A percentile compares a stretch with the other conserved stretches of the same genome.
These are phyloP conservation scores for Sipha flava DNA, from an alignment of 1,140 invertebrate genomes.

Conservation along the genomic window DNA sequence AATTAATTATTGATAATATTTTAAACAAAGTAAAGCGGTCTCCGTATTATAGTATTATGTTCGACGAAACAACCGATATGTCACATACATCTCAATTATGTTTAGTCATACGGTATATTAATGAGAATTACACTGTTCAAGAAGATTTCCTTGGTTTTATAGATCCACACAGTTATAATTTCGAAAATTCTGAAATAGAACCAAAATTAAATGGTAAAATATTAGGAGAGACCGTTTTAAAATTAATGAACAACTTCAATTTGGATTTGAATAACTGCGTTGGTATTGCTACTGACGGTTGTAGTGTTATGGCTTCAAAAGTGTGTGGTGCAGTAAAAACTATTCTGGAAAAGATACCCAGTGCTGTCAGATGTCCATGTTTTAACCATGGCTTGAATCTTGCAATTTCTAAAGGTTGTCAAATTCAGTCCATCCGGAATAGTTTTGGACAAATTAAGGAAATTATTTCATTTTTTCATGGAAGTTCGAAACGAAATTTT, in stretches of 20 bases:
- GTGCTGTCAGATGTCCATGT: no score
- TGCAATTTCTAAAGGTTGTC: not conserved
- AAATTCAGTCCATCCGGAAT: not conserved
- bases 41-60: conserved; percentile 37
- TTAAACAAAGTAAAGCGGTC: conserved; percentile 35
- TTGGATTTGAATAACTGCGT: no score
- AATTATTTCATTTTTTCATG: not conserved
- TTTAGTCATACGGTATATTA: conserved; percentile 37
- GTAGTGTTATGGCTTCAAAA: no score
- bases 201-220: no score
- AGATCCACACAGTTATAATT: no score
- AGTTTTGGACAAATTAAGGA: not conserved
- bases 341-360: no score
- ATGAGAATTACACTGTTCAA: conserved; percentile 30
- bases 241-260: no score
- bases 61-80: conserved; percentile 41
- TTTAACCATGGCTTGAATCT: no score
- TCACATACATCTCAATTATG: conserved; percentile 38
- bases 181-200: no score
- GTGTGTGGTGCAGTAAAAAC: no score
- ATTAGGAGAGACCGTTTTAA: no score
- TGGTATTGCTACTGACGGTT: no score
- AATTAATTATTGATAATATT: conserved; percentile 38
- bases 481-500: not conserved
- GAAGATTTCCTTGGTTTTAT: conserved; percentile 39